phyloP scores from a whole-genome alignment of 2,888 invertebrate species.

The Elgonia sp. region DNA sequence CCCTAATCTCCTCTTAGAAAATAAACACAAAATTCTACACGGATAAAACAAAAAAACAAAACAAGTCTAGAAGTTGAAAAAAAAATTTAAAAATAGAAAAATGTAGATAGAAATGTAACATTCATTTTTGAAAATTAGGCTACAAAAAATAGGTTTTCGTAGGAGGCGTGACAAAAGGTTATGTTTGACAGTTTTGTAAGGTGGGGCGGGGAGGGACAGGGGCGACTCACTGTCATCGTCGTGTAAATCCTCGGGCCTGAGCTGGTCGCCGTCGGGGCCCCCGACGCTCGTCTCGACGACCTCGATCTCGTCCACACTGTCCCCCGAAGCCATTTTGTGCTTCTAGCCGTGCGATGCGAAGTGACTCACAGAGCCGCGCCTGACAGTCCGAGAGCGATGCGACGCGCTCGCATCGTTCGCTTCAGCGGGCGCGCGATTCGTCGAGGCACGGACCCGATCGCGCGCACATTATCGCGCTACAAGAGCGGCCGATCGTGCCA shows the following conservation, averaged over 20 bases:
- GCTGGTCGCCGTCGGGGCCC: slow-evolving; percentile 88
- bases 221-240: slow-evolving; percentile 89
- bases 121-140: neutral
- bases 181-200: slow-evolving; percentile 73
- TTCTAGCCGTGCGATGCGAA: slow-evolving; percentile 58
- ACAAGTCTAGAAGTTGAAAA: neutral
- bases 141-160: neutral
- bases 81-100: neutral
- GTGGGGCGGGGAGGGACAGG: slow-evolving; percentile 31
- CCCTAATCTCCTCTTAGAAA: slow-evolving; percentile 50
- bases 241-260: slow-evolving; percentile 88
- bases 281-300: slow-evolving; percentile 90
- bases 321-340: slow-evolving; percentile 93
- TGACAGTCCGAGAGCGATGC: slow-evolving; percentile 61
- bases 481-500: slow-evolving; percentile 44
- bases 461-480: slow-evolving; percentile 58
- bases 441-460: slow-evolving; percentile 32
- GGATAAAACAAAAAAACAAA: no score
- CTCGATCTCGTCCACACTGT: slow-evolving; percentile 93
- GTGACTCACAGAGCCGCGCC: slow-evolving; percentile 75
- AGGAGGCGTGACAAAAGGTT: slow-evolving; percentile 57
- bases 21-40: slow-evolving; percentile 6
- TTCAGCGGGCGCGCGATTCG: slow-evolving; percentile 54
- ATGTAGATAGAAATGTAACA: neutral
- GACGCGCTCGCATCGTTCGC: slow-evolving; percentile 67